Percentiles rank a stretch among this genome's conserved stretches.
Evolutionary conservation across 1,140 invertebrate genomes (phyloP).

Genomic region (Ceratina australensis): DNA sequence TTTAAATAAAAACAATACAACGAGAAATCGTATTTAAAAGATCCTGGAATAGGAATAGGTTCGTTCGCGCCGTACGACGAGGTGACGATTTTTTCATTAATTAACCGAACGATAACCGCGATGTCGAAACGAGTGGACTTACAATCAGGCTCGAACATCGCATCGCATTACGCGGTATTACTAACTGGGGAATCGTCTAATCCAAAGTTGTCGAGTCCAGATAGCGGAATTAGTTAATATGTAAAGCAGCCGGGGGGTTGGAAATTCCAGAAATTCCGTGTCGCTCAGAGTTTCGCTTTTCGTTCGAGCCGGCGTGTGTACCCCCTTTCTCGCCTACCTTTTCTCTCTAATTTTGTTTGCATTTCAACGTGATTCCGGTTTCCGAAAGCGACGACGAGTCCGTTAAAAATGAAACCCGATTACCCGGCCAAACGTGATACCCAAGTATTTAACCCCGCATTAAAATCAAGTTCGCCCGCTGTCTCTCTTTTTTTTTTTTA

Average conservation of each 20-base stretch:
- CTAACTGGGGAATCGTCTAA: slow-evolving; percentile 62
- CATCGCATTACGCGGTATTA: slow-evolving; percentile 56
- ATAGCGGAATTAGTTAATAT: slow-evolving; percentile 63
- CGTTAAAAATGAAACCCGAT: slow-evolving; percentile 38
- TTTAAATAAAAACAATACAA: no score
- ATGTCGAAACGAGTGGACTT: slow-evolving; percentile 48
- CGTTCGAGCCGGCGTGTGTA: neutral
- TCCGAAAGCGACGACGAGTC: slow-evolving; percentile 15
- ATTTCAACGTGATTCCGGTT: slow-evolving; percentile 25
- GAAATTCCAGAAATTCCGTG: slow-evolving; percentile 52
- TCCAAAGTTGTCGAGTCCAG: slow-evolving; percentile 54
- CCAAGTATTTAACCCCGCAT: slow-evolving; percentile 29
- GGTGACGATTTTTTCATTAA: slow-evolving; percentile 7
- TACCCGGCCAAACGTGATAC: slow-evolving; percentile 23
- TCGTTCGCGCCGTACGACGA: neutral
- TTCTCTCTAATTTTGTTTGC: slow-evolving; percentile 32
- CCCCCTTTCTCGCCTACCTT: neutral
- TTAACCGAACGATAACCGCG: slow-evolving; percentile 46
- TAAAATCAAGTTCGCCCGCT: neutral
- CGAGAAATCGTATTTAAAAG: neutral
- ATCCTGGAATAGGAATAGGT: neutral
- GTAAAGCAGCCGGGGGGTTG: slow-evolving; percentile 49
- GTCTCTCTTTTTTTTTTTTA: no score
- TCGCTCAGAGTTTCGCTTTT: slow-evolving; percentile 33
- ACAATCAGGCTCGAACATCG: slow-evolving; percentile 50